Conservation (phyloP, 2,888 invertebrate species). For the Calameuta idolon region DNA sequence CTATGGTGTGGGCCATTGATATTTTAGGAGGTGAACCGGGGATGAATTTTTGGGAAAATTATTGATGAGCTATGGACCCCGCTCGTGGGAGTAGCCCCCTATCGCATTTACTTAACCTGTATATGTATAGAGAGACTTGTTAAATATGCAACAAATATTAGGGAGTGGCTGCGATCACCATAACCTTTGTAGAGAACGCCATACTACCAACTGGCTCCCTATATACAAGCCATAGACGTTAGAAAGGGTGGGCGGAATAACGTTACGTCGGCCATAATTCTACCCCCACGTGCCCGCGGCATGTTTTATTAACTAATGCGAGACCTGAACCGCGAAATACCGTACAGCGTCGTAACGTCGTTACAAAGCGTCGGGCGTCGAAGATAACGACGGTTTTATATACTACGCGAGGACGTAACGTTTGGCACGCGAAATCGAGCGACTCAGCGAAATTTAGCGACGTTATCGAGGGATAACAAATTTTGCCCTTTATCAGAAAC, state of each 20-base stretch:
- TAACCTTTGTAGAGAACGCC: conserved; percentile 37
- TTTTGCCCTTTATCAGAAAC: background rate
- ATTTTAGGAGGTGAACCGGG: background rate
- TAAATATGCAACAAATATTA: conserved; percentile 44
- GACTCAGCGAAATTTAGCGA: background rate
- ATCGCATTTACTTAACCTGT: background rate
- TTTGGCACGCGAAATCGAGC: background rate
- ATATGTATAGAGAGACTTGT: conserved; percentile 25
- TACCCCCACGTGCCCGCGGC: background rate
- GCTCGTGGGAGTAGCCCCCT: background rate
- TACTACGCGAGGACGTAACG: background rate
- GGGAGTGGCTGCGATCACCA: conserved; percentile 36
- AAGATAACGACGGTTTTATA: background rate
- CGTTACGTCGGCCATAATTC: background rate
- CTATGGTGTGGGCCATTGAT: background rate
- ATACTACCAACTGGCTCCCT: conserved; percentile 28
- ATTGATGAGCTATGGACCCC: conserved; percentile 5
- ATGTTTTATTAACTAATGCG: background rate
- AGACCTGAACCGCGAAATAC: background rate
- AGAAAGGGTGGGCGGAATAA: background rate
- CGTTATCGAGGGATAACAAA: background rate
- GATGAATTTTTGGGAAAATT: conserved; percentile 1
- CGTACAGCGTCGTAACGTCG: background rate
- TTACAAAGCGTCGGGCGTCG: background rate
- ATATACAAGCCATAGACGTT: background rate